Conservation (phyloP, 2,113 vertebrate genomes). For the Heteronetta atricapilla region DNA sequence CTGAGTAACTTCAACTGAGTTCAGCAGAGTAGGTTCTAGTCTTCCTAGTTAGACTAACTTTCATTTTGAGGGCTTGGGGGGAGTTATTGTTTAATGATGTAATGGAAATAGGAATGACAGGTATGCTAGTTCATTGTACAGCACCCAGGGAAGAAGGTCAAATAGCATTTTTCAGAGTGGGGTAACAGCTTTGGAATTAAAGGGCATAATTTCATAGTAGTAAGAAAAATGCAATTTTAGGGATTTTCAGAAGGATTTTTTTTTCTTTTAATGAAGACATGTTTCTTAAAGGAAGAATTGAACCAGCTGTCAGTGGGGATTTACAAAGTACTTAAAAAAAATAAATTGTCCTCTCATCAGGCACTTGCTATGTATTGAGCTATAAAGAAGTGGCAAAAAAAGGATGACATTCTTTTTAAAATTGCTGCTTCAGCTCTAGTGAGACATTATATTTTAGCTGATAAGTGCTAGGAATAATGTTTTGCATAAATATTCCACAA, state of each 20-base stretch:
- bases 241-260: not conserved
- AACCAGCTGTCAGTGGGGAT: constrained; percentile 21
- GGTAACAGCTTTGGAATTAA: not conserved
- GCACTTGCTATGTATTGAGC: constrained; percentile 18
- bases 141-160: not conserved
- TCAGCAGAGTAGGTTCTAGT: not conserved
- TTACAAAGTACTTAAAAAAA: constrained; percentile 31
- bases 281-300: constrained; percentile 3
- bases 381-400: constrained; percentile 55
- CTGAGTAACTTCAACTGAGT: accelerated
- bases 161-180: not conserved
- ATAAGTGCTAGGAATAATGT: constrained; percentile 69
- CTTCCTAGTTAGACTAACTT: not conserved
- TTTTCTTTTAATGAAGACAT: not conserved
- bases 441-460: constrained; percentile 64
- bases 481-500: constrained; percentile 76
- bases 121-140: not conserved
- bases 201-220: not conserved
- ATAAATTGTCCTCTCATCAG: constrained; percentile 17
- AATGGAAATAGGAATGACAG: not conserved
- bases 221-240: not conserved
- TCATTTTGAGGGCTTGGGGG: not conserved
- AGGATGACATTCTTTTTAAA: constrained; percentile 45
- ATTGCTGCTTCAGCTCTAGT: constrained; percentile 58
- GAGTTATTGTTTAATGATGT: not conserved